A percentile compares a stretch with the other conserved stretches of the same genome.
These are phyloP conservation scores for Bathynomus jamesi DNA, from an alignment of 1,140 invertebrate species.

Conservation along the genomic window DNA sequence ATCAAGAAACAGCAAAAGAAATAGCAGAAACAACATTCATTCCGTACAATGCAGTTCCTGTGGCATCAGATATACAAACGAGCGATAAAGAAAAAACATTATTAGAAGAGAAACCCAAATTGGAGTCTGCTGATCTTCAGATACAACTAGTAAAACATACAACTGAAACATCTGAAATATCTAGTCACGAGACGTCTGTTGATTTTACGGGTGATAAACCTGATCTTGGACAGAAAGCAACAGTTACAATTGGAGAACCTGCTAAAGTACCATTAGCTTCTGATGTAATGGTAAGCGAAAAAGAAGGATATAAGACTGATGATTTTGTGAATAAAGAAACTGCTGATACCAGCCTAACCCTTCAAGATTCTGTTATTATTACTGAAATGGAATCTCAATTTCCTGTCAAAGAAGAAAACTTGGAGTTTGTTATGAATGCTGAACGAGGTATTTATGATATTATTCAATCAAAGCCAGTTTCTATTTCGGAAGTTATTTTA, in stretches of 20 bases:
- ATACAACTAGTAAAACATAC: not conserved
- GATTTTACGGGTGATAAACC: not conserved
- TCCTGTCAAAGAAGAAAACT: not conserved
- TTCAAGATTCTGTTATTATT: not conserved
- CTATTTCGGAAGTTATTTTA: not conserved
- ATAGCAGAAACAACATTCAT: conserved; percentile 44
- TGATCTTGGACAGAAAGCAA: not conserved
- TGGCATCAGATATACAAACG: not conserved
- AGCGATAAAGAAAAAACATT: not conserved
- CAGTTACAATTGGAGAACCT: not conserved
- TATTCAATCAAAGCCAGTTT: not conserved
- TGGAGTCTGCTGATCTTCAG: not conserved
- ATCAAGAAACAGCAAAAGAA: conserved; percentile 44
- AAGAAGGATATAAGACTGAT: not conserved
- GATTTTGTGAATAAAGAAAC: not conserved
- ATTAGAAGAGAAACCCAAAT: not conserved
- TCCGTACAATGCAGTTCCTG: not conserved
- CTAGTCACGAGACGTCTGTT: not conserved
- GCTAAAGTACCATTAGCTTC: not conserved
- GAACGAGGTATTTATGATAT: not conserved
- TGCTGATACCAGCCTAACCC: conserved; percentile 38
- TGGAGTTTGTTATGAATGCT: not conserved
- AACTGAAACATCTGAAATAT: not conserved
- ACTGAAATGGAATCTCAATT: not conserved
- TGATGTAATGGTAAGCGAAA: not conserved